Base-by-base conservation (phyloP, 2,113 vertebrate genomes). In the Accipiter virgatus region DNA sequence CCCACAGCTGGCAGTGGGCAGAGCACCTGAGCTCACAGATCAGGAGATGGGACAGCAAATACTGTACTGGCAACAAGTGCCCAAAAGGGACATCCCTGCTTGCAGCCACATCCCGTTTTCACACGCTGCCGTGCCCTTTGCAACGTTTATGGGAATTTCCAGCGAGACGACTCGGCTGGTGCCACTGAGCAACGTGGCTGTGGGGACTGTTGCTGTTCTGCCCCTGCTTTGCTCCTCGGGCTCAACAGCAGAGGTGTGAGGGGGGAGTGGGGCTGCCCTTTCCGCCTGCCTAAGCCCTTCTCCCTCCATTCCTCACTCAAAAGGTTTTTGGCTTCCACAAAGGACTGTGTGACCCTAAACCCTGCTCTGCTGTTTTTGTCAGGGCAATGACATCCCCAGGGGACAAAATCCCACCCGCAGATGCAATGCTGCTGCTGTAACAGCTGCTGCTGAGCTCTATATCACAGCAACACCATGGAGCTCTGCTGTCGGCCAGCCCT, bases 71-170 rank as follows among this genome's bases (percentile, higher is more conserved):
- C 61, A 73, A 53, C 36, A 4, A 31, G 40, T 2, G 1, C 32
- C 53, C 43, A 22, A 27, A 68, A 23, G 16, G 25, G 50, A 70
- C 25, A 32, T 12, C 32, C 31, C n/a, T 16, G 66, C 52, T 59
- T 2, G 0, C 0, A 5, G 38, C 40, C 78, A 80, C 3, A 0
- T 59, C 43, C 86, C 2, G 0, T 43, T 31, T 77, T 79, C 81
- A 40, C 16, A 4, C 16, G 38, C 80, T 82, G 43, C 56, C 2
- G 0, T 45, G n/a, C 4, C 61, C 73, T 58, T 45, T 47, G n/a
- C 27, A 65, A 32, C 5, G 2, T 25, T 38, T 29, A 23, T 2
- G 31, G 58, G 90, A 87, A 78, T 20, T 90, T 79, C 78, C 74
- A 67, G 43, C 0, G 12, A 71, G 47, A 85, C 11, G 48, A 34